Conservation (phyloP, 2,113 vertebrate genomes). For the Bos indicus region DNA sequence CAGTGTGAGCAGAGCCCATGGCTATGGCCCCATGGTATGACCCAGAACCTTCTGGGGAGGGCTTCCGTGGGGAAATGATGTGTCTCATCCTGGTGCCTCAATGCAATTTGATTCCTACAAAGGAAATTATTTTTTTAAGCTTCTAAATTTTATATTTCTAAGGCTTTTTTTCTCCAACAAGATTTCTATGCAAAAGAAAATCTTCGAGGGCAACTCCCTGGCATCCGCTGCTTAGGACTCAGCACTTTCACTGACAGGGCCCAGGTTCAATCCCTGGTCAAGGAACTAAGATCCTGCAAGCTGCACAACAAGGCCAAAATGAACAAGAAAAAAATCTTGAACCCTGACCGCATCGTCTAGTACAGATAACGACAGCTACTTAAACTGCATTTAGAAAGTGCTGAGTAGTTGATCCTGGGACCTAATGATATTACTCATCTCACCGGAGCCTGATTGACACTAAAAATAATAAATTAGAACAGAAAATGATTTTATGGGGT, state of each 20-base stretch:
- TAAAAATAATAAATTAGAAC: conserved; percentile 89
- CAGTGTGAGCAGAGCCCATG: accelerated
- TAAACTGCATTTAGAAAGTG: conserved; percentile 84
- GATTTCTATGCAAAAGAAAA: conserved; percentile 70
- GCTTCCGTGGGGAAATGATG: neutral
- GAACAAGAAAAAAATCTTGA: conserved; percentile 74
- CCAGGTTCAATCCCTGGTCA: neutral
- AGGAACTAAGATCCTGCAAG: neutral
- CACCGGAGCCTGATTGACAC: conserved; percentile 83
- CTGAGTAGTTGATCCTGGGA: conserved; percentile 85
- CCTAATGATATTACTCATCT: conserved; percentile 84
- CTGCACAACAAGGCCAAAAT: neutral
- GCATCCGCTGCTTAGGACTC: neutral
- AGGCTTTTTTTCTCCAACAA: conserved; percentile 62
- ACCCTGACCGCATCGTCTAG: conserved; percentile 82
- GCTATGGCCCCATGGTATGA: too few species aligned
- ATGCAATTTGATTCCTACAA: neutral
- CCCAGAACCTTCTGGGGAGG: neutral
- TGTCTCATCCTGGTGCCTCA: neutral
- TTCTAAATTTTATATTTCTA: conserved; percentile 44
- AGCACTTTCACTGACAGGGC: neutral
- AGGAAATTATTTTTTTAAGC: neutral
- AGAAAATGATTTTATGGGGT: conserved; percentile 85
- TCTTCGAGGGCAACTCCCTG: conserved; percentile 9
- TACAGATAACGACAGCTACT: conserved; percentile 87